phyloP scores from a whole-genome alignment of 2,113 vertebrate genomes.

The Boleophthalmus pectinirostris region DNA sequence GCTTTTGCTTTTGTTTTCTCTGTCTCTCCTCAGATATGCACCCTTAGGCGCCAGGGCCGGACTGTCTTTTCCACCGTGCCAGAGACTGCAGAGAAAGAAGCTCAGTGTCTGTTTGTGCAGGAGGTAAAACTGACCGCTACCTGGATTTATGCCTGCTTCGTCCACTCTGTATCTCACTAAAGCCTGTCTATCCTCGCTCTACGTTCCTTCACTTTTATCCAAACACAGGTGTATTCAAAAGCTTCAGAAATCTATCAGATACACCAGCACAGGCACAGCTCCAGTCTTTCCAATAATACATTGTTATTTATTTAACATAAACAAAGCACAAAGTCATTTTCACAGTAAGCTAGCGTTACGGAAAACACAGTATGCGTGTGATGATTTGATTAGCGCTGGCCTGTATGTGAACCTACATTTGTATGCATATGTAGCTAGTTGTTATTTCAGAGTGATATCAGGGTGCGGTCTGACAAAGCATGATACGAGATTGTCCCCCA shows the following conservation, averaged over 20 bases:
- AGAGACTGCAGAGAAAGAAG: constrained; percentile 87
- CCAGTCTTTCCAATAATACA: background rate
- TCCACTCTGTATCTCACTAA: constrained; percentile 9
- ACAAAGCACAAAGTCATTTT: background rate
- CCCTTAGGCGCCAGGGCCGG: constrained; percentile 85
- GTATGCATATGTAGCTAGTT: constrained; percentile 43
- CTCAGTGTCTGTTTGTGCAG: constrained; percentile 90
- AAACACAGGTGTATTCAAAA: constrained; percentile 32
- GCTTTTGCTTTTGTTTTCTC: constrained; percentile 16
- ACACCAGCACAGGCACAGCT: background rate
- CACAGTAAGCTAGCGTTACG: background rate
- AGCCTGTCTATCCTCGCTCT: constrained; percentile 12
- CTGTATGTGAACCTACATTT: constrained; percentile 40
- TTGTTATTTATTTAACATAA: too few species aligned
- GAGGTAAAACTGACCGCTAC: constrained; percentile 82
- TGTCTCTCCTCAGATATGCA: constrained; percentile 81
- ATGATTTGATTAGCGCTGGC: background rate
- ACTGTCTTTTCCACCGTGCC: constrained; percentile 89
- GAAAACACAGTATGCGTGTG: constrained; percentile 1
- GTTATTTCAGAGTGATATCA: constrained; percentile 40
- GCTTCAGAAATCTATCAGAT: constrained; percentile 9
- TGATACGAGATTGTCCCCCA: constrained; percentile 71
- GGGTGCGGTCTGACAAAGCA: constrained; percentile 42
- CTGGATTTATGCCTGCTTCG: constrained; percentile 32
- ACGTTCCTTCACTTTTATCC: too few species aligned